These are phyloP conservation scores for Megaceryle maxima DNA, from an alignment of 2,113 vertebrate species.

Conservation along the genomic window DNA sequence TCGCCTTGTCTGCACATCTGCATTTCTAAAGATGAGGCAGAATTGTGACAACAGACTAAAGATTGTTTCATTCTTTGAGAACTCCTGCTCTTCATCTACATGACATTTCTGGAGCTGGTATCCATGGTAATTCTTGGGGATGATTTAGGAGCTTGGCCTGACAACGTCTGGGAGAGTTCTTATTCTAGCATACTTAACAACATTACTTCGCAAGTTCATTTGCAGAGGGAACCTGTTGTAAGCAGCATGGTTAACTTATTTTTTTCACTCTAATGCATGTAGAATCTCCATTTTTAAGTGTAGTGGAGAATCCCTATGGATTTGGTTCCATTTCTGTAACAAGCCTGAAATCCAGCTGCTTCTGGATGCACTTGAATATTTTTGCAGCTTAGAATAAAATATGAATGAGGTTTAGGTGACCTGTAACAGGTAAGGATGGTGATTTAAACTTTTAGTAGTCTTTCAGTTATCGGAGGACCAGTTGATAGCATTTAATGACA, in stretches of 20 bases:
- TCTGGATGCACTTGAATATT: neutral
- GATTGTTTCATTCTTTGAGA: neutral
- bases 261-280: no score
- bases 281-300: neutral
- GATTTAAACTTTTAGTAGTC: neutral
- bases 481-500: neutral
- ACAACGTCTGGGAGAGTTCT: neutral
- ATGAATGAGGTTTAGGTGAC: neutral
- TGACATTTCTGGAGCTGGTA: constrained; percentile 4
- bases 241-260: neutral
- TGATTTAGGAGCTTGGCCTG: neutral
- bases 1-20: neutral
- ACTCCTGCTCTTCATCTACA: neutral
- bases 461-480: neutral
- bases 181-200: neutral
- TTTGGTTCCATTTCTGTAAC: neutral
- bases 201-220: neutral
- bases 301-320: neutral
- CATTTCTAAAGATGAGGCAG: constrained; percentile 20
- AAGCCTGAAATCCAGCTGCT: neutral
- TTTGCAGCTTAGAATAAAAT: neutral
- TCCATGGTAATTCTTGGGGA: neutral
- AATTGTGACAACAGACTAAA: neutral
- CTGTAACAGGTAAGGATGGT: neutral
- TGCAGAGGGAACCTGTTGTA: neutral